These are phyloP conservation scores for Ceratotherium simum DNA, from an alignment of 2,113 vertebrate genomes.

Conservation along the genomic window DNA sequence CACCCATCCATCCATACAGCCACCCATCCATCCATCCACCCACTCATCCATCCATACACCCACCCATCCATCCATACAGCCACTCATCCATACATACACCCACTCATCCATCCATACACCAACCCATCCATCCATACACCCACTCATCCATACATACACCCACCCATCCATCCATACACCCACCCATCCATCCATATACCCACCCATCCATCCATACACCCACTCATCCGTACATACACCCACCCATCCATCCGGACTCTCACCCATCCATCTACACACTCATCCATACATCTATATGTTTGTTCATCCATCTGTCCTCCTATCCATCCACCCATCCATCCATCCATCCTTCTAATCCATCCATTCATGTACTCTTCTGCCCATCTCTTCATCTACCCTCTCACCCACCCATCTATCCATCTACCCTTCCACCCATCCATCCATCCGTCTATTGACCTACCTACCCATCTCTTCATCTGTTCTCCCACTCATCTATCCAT, in stretches of 20 bases:
- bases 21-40: too few species aligned
- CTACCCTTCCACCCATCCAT: too few species aligned
- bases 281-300: not conserved
- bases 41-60: too few species aligned
- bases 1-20: too few species aligned
- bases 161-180: too few species aligned
- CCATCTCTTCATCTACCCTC: too few species aligned
- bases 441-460: not conserved
- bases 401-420: too few species aligned
- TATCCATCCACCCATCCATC: not conserved
- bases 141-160: not conserved
- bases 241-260: too few species aligned
- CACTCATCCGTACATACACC: not conserved
- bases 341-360: not conserved
- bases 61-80: too few species aligned
- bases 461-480: not conserved
- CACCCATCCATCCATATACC: not conserved
- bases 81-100: too few species aligned
- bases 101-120: too few species aligned
- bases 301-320: not conserved
- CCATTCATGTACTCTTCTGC: too few species aligned
- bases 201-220: not conserved
- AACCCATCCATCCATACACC: fast-evolving
- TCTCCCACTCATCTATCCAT: not conserved
- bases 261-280: not conserved